Percentiles rank a stretch among this genome's conserved stretches.
phyloP scores from a whole-genome alignment of 2,888 invertebrate genomes.

The Cosmopolites sordidus region DNA sequence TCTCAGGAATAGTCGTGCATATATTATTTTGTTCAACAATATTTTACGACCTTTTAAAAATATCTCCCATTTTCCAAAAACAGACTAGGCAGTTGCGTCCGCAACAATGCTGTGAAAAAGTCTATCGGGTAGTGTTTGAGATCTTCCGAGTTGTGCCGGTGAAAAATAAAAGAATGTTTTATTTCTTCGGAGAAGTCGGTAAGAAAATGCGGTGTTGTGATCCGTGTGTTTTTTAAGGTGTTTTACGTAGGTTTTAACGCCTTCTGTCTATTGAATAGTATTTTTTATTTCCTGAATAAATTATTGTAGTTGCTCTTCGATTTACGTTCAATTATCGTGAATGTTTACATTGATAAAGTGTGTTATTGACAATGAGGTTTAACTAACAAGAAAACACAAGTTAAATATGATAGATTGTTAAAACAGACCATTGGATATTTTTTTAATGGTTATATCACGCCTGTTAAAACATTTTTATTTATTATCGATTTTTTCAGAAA shows the following conservation, averaged over 20 bases:
- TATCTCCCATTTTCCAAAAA: constrained; percentile 19
- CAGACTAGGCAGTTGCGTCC: constrained; percentile 2
- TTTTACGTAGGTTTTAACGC: constrained; percentile 22
- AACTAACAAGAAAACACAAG: too few relatives aligned
- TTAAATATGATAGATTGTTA: too few relatives aligned
- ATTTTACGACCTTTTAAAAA: constrained; percentile 20
- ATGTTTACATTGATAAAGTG: too few relatives aligned
- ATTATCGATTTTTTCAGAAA: too few relatives aligned
- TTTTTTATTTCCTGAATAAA: too few relatives aligned
- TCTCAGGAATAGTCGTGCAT: constrained; percentile 23
- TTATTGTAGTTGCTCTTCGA: too few relatives aligned
- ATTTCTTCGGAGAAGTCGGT: constrained; percentile 28
- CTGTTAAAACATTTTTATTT: too few relatives aligned
- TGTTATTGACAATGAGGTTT: too few relatives aligned
- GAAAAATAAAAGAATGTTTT: constrained; percentile 16
- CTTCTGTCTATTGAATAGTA: constrained; percentile 12
- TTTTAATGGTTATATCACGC: too few relatives aligned
- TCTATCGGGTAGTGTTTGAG: not conserved
- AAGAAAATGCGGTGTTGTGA: constrained; percentile 7
- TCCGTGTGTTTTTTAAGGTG: constrained; percentile 4
- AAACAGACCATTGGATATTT: too few relatives aligned
- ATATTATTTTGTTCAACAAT: constrained; percentile 20
- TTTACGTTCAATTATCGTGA: not conserved
- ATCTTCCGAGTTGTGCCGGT: constrained; percentile 1
- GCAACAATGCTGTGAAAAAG: constrained; percentile 1